Evolutionary conservation across 2,113 vertebrate species (phyloP), one percentile per base, ranked within the genome.

Genomic region (human): DNA sequence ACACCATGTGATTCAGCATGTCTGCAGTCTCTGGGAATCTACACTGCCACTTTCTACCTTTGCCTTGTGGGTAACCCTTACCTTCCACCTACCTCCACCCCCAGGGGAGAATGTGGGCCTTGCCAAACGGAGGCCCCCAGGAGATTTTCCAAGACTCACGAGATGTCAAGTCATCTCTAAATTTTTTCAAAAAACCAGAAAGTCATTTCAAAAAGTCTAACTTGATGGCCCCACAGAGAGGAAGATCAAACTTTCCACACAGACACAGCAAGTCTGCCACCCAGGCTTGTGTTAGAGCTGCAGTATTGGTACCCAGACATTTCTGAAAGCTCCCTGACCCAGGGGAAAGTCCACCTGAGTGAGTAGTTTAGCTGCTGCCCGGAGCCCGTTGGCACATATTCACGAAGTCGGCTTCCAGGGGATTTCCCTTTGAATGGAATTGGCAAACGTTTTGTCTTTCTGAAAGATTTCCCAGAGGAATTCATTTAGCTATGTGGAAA

Each of bases 181-280:
- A 97, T 95, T 17, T 97, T 98, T 97, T 98, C 94, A 96, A 97
- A 98, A 98, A 97, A 94, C 96, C 97, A 98, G 95, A 97, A 97
- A 98, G 97, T 98, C 97, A 98, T 98, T 98, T 98, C 98, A 96
- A 93, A 97, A 98, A 95, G 82, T 70, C 90, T 96, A 97, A 90
- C 32, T 97, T 80, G 40, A 82, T 94, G 93, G 95, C 94, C 91
- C 50, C 91, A 92, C 78, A 89, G 90, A 97, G 93, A 90, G 88
- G 85, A 97, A 97, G 96, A 97, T 89, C 91, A 97, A 92, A 98
- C 79, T 98, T 98, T 98, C 98, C 98, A 96, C 38, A 85, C 30
- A 94, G 72, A 89, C 68, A 78, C 57, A 89, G 93, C 78, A 97
- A 93, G 86, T 80, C 91, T 94, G 80, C 61, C 68, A 88, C 81